A percentile compares a stretch with the other conserved stretches of the same genome.
Evolutionary conservation across 2,888 invertebrate genomes (phyloP).

Genomic region (Heterodera filipjevi): DNA sequence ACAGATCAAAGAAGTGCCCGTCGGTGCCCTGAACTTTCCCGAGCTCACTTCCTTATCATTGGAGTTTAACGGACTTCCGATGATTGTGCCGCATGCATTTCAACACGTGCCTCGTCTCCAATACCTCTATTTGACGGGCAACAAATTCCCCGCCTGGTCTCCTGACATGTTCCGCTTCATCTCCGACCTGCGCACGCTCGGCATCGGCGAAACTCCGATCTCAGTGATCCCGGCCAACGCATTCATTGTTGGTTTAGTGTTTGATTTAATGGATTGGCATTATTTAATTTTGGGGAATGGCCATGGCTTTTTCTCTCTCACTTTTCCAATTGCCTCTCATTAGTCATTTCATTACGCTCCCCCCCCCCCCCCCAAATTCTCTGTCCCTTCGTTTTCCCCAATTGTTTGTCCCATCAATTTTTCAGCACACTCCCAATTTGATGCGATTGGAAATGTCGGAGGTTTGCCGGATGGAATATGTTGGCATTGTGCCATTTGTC

Average conservation of each 20-base stretch:
- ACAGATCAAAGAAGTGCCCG: slow-evolving; percentile 56
- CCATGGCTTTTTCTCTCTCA: too few relatives aligned
- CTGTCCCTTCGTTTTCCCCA: too few relatives aligned
- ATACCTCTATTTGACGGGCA: slow-evolving; percentile 65
- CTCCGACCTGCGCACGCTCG: slow-evolving; percentile 58
- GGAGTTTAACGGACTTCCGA: slow-evolving; percentile 64
- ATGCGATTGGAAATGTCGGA: slow-evolving; percentile 65
- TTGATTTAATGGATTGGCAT: too few relatives aligned
- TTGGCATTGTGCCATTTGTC: slow-evolving; percentile 40
- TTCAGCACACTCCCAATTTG: slow-evolving; percentile 58
- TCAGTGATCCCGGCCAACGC: slow-evolving; percentile 63
- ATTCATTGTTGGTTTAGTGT: slow-evolving; percentile 53
- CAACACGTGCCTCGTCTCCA: slow-evolving; percentile 63
- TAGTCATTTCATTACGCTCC: too few relatives aligned
- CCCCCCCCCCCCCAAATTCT: too few relatives aligned
- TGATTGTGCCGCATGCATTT: slow-evolving; percentile 63
- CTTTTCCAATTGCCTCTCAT: too few relatives aligned
- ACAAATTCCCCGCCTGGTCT: slow-evolving; percentile 63
- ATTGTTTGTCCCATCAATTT: too few relatives aligned
- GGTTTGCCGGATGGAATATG: slow-evolving; percentile 1
- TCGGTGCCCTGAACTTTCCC: slow-evolving; percentile 64
- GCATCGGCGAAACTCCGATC: slow-evolving; percentile 65
- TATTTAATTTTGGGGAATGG: too few relatives aligned
- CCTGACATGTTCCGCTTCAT: slow-evolving; percentile 64
- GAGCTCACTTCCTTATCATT: slow-evolving; percentile 63